These are phyloP conservation scores for Drosophila meridiana DNA, from an alignment of 2,888 invertebrate species.

Conservation along the genomic window DNA sequence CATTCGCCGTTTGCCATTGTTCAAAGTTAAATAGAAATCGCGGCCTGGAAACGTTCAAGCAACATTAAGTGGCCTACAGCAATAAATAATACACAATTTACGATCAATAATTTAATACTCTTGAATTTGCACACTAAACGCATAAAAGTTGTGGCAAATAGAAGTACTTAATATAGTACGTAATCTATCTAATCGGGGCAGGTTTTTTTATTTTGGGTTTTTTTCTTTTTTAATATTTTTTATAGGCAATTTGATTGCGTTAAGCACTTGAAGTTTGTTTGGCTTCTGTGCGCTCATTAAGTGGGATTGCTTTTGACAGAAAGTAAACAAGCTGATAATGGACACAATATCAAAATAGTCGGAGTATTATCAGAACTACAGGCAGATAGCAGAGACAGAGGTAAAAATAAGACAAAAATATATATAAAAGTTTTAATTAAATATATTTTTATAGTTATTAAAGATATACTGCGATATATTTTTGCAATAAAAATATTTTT, in stretches of 20 bases:
- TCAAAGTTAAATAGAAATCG: conserved; percentile 54
- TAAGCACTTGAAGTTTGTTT: neutral
- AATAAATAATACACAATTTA: conserved; percentile 72
- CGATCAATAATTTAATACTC: conserved; percentile 55
- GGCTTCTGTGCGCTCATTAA: neutral
- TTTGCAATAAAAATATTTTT: too few relatives aligned
- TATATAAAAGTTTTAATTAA: neutral
- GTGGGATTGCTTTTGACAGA: neutral
- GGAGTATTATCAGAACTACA: neutral
- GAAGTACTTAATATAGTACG: neutral
- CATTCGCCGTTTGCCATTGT: conserved; percentile 69
- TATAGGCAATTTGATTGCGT: neutral
- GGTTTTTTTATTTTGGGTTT: neutral
- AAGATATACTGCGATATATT: neutral
- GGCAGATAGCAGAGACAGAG: neutral
- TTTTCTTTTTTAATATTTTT: neutral
- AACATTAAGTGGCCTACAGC: conserved; percentile 40
- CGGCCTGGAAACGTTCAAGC: conserved; percentile 42
- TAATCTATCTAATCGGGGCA: conserved; percentile 23
- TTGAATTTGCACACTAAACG: conserved; percentile 47
- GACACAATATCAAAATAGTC: neutral
- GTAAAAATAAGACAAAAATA: too few relatives aligned
- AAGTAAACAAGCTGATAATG: neutral
- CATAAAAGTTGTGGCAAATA: conserved; percentile 35
- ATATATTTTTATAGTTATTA: neutral